Evolutionary conservation across 2,888 invertebrate genomes (phyloP).

Genomic region (Cryptocephalus primarius): DNA sequence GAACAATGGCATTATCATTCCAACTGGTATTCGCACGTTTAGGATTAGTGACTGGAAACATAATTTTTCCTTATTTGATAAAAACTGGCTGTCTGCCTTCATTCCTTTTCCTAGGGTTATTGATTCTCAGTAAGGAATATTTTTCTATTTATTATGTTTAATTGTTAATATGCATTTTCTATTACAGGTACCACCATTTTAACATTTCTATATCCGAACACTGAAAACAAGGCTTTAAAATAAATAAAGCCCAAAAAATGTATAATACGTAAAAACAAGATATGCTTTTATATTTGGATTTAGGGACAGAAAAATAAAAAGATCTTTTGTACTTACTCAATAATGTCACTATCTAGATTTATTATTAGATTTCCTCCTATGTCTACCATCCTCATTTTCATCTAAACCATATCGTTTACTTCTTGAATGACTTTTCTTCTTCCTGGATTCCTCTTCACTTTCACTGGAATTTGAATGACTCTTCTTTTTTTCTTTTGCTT

Average conservation of each 20-base stretch:
- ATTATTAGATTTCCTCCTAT: no score
- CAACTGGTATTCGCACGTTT: slow-evolving; percentile 57
- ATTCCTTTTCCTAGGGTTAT: slow-evolving; percentile 1
- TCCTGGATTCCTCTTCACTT: slow-evolving; percentile 4
- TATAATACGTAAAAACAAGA: no score
- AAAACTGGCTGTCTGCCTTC: slow-evolving; percentile 4
- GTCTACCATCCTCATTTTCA: no score
- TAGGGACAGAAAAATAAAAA: no score
- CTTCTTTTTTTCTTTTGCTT: slow-evolving; percentile 12
- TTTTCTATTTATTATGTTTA: neutral
- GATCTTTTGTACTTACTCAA: no score
- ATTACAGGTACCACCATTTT: slow-evolving; percentile 2
- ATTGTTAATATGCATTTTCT: neutral
- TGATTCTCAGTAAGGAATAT: slow-evolving; percentile 2
- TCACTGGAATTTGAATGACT: slow-evolving; percentile 12
- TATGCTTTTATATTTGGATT: no score
- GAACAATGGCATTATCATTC: slow-evolving; percentile 58
- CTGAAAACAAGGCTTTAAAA: slow-evolving; percentile 3
- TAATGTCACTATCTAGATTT: no score
- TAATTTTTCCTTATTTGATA: slow-evolving; percentile 30
- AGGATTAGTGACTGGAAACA: slow-evolving; percentile 57
- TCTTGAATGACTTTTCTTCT: slow-evolving; percentile 1
- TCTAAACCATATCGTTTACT: no score
- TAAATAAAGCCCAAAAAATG: neutral
- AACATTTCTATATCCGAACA: slow-evolving; percentile 3